These are phyloP conservation scores for Pseudochirops cupreus DNA, from an alignment of 2,797 vertebrate genomes.

Conservation along the genomic window DNA sequence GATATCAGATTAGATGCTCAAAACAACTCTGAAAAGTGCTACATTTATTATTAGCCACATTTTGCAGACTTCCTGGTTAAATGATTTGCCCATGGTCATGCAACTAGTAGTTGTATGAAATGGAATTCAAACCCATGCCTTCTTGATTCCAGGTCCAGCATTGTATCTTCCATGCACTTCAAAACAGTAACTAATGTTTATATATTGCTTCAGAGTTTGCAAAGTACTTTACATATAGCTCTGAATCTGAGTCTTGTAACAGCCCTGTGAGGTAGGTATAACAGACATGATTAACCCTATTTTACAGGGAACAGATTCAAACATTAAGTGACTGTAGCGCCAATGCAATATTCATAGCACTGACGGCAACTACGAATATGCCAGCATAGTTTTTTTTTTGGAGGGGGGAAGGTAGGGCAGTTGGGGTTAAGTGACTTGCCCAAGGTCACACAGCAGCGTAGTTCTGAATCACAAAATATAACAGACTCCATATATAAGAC, in stretches of 20 bases:
- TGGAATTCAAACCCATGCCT: not conserved
- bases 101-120: not conserved
- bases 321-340: not conserved
- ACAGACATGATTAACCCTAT: not conserved
- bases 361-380: too few relatives aligned
- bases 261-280: not conserved
- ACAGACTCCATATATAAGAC: too few relatives aligned
- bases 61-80: not conserved
- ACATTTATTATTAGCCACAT: not conserved
- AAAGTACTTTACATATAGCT: not conserved
- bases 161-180: not conserved
- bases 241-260: not conserved
- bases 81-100: not conserved
- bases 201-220: not conserved
- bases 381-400: too few relatives aligned
- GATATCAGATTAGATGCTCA: not conserved
- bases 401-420: too few relatives aligned
- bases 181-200: not conserved
- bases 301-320: not conserved
- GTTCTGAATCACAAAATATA: too few relatives aligned
- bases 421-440: too few relatives aligned
- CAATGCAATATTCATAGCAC: too few relatives aligned
- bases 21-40: not conserved
- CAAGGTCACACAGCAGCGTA: too few relatives aligned
- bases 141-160: not conserved